Evolutionary conservation across 2,888 invertebrate species (phyloP), one percentile per base, ranked within the genome.

Genomic region (Euproctis similis): DNA sequence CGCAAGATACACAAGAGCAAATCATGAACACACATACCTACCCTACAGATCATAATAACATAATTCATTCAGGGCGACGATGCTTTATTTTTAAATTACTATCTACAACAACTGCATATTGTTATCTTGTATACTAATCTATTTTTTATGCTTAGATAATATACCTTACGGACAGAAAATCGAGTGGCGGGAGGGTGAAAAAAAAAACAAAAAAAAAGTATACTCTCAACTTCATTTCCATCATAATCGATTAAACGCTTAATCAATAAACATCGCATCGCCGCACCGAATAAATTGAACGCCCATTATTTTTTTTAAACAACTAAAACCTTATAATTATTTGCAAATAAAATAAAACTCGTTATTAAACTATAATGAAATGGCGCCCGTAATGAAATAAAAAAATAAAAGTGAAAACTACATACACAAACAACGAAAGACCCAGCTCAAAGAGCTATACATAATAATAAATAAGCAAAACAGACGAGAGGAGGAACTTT

Each of bases 261-360:
- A n/a, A n/a, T n/a, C n/a, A n/a, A n/a, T n/a, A n/a, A n/a, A 17
- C 18, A 29, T 8, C 3, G 1, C 2, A 33, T 18, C 24, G 24
- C 23, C 39, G 32, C 30, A 51, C 48, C 38, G 39, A 47, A 47
- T 31, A 32, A 28, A 24, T 12, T 21, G 31, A 30, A 24, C 24
- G 3, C 5, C 28, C 26, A 22, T 18, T 12, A 11, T 13, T 12
- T 11, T 35, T n/a, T n/a, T n/a, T n/a, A n/a, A 7, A 36, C 27
- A 49, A 51, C 38, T 35, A 52, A 50, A 47, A 41, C 31, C 41
- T 47, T 34, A 30, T 34, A 43, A 38, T 39, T 42, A 44, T 35
- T 37, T 18, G 52, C 42, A 23, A 52, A 48, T 38, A 38, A 52
- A 44, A 34, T 17, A 30, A 36, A 30, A 27, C 35, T 37, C 32